Evolutionary conservation across 1,140 invertebrate species (phyloP).

Genomic region (Saccostrea echinata): DNA sequence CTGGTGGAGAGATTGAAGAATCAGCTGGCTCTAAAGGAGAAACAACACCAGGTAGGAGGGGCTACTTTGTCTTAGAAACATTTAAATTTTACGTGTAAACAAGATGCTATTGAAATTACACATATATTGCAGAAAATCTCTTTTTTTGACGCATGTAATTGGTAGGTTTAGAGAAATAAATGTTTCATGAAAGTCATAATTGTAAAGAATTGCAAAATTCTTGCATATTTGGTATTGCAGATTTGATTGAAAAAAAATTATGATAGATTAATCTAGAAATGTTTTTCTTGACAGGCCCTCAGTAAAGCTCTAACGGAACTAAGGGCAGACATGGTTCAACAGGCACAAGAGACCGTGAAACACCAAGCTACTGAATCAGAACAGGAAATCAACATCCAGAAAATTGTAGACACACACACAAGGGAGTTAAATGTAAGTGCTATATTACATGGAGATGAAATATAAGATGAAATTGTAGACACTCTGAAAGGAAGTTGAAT

Average conservation of each 20-base stretch:
- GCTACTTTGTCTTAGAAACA: neutral
- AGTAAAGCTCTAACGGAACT: slow-evolving; percentile 78
- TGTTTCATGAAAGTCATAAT: no score
- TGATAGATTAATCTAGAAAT: neutral
- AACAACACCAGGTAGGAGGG: slow-evolving; percentile 76
- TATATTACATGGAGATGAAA: no score
- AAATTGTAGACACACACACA: slow-evolving; percentile 83
- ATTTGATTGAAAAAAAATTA: neutral
- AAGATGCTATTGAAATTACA: no score
- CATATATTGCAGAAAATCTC: no score
- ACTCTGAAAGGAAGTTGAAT: neutral
- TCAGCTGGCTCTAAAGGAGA: slow-evolving; percentile 79
- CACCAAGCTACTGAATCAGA: slow-evolving; percentile 69
- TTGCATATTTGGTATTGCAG: no score
- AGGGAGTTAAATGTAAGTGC: slow-evolving; percentile 77
- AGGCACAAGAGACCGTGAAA: slow-evolving; percentile 76
- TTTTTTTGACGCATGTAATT: no score
- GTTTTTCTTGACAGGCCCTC: slow-evolving; percentile 68
- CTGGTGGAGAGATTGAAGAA: slow-evolving; percentile 79
- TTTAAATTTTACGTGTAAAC: neutral
- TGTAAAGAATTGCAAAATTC: no score
- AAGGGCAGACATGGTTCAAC: slow-evolving; percentile 77
- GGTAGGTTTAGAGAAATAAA: no score
- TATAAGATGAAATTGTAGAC: neutral
- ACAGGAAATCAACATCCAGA: slow-evolving; percentile 80